Base-by-base conservation (phyloP, 2,888 invertebrate genomes). In the Odontocolon sp. region DNA sequence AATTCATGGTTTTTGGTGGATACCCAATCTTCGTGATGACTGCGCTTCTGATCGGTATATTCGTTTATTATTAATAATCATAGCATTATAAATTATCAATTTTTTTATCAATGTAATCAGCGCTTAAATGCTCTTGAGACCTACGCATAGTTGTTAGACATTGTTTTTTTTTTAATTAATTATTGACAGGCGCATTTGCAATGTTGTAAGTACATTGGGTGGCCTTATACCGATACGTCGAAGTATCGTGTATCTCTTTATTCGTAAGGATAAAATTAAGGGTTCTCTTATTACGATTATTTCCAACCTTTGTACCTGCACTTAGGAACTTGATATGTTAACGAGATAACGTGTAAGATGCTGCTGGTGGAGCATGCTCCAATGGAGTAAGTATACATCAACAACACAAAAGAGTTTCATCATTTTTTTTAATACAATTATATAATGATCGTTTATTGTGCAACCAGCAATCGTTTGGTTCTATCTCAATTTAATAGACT, bases 141-240 rank as follows among this genome's bases (percentile, higher is more conserved):
- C n/a, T 84, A 80, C 80, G 79, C 38, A 18, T 57, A 31, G 56
- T 16, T 18, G 21, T 14, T 11, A 50, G 14, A 26, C 9, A 45
- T 21, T 26, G 26, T 50, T 61, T n/a, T n/a, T n/a, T n/a, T n/a
- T n/a, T n/a, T n/a, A n/a, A n/a, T n/a, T n/a, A n/a, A n/a, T n/a
- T 14, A 66, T 82, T 82, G 81, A 84, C 80, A 85, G 88, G 87
- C 85, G 84, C 86, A 87, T 85, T 86, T 85, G 84, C 87, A 87
- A 89, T 89, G 89, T 87, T 89, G 89, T 89, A 85, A 89, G 89
- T 89, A 89, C 89, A 86, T 88, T 88, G 86, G 83, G 82, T 87
- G 86, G 86, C 87, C 89, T 84, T 84, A 69, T 71, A 80, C 79
- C 72, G 75, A 75, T 21, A 21, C 45, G 59, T n/a, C n/a, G n/a